Percentiles rank a stretch among this genome's conserved stretches.
Evolutionary conservation across 2,888 invertebrate species (phyloP).

Genomic region (Glomeris marginata): DNA sequence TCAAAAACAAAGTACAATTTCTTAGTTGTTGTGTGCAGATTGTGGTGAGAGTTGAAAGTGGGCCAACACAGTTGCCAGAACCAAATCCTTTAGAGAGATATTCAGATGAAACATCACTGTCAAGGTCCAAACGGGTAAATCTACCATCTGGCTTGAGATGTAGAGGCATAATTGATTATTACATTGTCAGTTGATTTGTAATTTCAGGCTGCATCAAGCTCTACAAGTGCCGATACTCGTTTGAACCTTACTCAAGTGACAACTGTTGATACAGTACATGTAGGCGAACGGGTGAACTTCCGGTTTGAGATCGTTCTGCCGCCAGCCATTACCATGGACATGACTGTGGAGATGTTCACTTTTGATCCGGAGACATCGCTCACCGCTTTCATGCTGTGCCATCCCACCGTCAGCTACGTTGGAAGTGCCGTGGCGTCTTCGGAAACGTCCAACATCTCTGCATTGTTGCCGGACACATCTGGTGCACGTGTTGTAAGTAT

Average conservation of each 20-base stretch:
- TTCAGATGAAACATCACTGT: no score
- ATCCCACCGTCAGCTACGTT: neutral
- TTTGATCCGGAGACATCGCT: neutral
- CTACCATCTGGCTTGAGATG: no score
- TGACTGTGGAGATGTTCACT: slow-evolving; percentile 7
- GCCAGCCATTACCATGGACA: slow-evolving; percentile 3
- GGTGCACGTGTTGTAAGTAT: no score
- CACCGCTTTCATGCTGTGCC: neutral
- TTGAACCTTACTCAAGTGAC: slow-evolving; percentile 3
- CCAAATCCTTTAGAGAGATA: no score
- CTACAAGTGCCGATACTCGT: neutral
- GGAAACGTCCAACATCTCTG: neutral
- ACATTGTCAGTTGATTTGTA: neutral
- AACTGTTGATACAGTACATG: neutral
- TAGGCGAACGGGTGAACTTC: slow-evolving; percentile 6
- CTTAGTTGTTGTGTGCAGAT: no score
- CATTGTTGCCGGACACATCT: neutral
- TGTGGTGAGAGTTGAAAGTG: no score
- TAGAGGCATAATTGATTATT: neutral
- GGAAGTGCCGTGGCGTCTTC: neutral
- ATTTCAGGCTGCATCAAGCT: neutral
- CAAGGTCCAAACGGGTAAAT: no score
- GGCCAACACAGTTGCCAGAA: no score
- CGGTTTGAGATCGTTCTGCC: neutral
- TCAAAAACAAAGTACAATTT: no score